phyloP scores from a whole-genome alignment of 2,888 invertebrate genomes.

The Strigamia transsilvanica region DNA sequence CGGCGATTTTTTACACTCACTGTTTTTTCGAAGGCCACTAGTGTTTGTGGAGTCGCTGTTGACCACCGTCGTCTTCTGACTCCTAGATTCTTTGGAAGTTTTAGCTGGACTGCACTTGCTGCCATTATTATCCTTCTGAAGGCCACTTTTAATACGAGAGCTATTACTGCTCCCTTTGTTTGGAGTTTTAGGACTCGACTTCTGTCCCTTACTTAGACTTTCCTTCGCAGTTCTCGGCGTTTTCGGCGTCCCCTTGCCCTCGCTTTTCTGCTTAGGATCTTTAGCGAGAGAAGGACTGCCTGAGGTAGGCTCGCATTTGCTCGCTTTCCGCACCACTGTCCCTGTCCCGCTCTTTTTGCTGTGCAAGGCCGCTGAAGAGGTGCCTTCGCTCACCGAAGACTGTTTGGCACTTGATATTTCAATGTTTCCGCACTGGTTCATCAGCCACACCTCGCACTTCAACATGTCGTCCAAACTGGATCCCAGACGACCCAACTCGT shows the following conservation, averaged over 20 bases:
- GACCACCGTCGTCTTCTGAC: background rate
- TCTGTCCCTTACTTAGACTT: constrained; percentile 26
- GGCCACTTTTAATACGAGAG: background rate
- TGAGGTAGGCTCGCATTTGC: constrained; percentile 49
- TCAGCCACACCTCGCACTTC: constrained; percentile 53
- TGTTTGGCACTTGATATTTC: constrained; percentile 52
- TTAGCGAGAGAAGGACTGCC: constrained; percentile 29
- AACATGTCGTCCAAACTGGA: constrained; percentile 53
- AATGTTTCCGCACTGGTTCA: constrained; percentile 50
- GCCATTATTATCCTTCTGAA: constrained; percentile 10
- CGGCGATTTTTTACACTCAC: constrained; percentile 3
- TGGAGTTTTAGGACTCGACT: constrained; percentile 44
- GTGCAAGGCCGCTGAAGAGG: constrained; percentile 33
- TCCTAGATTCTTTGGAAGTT: constrained; percentile 46
- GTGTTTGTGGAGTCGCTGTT: constrained; percentile 24
- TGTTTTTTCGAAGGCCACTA: constrained; percentile 28
- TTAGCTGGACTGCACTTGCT: constrained; percentile 33
- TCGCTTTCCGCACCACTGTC: background rate
- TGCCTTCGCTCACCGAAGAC: constrained; percentile 43
- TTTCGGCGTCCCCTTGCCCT: background rate
- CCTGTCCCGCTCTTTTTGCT: background rate
- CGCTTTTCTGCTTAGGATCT: background rate
- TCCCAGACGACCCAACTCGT: constrained; percentile 51
- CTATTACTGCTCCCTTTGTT: constrained; percentile 36
- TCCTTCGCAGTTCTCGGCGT: constrained; percentile 13